Evolutionary conservation across 2,888 invertebrate genomes (phyloP), one percentile per base, ranked within the genome.

Genomic region (Eretmocerus hayati): DNA sequence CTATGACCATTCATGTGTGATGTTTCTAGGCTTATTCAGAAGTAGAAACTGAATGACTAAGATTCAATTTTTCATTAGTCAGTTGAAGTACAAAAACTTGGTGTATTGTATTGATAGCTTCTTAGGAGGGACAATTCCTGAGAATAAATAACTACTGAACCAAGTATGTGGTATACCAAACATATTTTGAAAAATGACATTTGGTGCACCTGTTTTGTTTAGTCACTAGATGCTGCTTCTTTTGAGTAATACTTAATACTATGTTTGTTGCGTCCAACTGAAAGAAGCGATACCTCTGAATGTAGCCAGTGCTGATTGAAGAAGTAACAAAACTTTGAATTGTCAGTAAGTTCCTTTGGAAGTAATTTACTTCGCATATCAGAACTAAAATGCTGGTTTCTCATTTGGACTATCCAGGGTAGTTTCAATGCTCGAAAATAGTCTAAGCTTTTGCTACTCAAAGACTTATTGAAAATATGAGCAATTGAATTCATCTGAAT

Each of bases 31-130:
- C 48, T 53, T 53, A 45, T 33, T n/a, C 5, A 46, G 33, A 50
- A 53, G 42, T 13, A 9, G 32, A 19, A n/a, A 45, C 47, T 42
- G 45, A 46, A 53, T 48, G 37, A 50, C 43, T 43, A 50, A 22
- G 19, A 43, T 50, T 64, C 62, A 64, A 64, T 65, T 63, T 79
- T 81, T 79, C 78, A 81, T 82, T 84, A 84, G 84, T 84, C 84
- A 83, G 83, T 83, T 82, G 80, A 82, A 84, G 84, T 84, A 84
- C 84, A 84, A 84, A 84, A 82, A 82, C 82, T 83, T 80, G 75
- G 77, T 77, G 79, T 72, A 72, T 71, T 70, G 64, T 72, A 66
- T 62, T 61, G 61, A 60, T 67, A 67, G 66, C 46, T 53, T 53
- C 55, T 67, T 65, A 64, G n/a, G 59, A n/a, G n/a, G n/a, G n/a